A percentile compares a stretch with the other conserved stretches of the same genome.
Conservation (phyloP, 2,113 vertebrate species). For the Uria aalge region DNA sequence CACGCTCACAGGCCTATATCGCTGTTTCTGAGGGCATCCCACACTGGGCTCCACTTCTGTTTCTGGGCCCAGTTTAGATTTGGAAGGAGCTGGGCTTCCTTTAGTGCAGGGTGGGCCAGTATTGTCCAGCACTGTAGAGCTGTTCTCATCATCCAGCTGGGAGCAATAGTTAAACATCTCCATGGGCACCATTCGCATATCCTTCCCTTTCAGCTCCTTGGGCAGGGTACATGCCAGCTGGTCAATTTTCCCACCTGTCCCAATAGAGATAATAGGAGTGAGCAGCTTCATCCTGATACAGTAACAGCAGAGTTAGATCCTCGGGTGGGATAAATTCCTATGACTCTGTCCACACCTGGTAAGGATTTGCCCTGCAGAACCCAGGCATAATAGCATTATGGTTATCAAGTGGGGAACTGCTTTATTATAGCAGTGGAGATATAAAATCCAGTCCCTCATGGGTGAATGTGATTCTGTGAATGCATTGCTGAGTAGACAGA, state of each 20-base stretch:
- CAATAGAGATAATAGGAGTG: not conserved
- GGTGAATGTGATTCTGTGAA: not conserved
- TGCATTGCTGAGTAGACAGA: not conserved
- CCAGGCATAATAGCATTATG: not conserved
- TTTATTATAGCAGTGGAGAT: not conserved
- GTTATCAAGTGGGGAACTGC: not conserved
- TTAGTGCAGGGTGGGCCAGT: slow-evolving; percentile 85
- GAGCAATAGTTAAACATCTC: slow-evolving; percentile 99
- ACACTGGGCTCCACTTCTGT: slow-evolving; percentile 73
- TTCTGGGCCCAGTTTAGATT: slow-evolving; percentile 68
- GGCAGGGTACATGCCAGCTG: slow-evolving; percentile 95
- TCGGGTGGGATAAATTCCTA: not conserved
- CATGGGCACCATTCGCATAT: slow-evolving; percentile 92
- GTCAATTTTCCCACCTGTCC: slow-evolving; percentile 90
- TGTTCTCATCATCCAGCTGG: slow-evolving; percentile 91
- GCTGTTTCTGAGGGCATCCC: slow-evolving; percentile 81
- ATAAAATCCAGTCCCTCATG: not conserved
- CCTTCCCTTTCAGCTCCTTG: slow-evolving; percentile 94
- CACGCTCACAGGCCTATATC: slow-evolving; percentile 90
- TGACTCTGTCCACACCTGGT: not conserved
- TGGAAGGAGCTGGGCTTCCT: slow-evolving; percentile 69
- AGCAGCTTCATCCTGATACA: not conserved
- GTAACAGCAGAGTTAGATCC: not conserved
- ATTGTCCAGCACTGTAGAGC: slow-evolving; percentile 74
- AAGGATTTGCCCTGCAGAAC: not conserved